Evolutionary conservation across 2,113 vertebrate genomes (phyloP).

Genomic region (Muntiacus reevesi): DNA sequence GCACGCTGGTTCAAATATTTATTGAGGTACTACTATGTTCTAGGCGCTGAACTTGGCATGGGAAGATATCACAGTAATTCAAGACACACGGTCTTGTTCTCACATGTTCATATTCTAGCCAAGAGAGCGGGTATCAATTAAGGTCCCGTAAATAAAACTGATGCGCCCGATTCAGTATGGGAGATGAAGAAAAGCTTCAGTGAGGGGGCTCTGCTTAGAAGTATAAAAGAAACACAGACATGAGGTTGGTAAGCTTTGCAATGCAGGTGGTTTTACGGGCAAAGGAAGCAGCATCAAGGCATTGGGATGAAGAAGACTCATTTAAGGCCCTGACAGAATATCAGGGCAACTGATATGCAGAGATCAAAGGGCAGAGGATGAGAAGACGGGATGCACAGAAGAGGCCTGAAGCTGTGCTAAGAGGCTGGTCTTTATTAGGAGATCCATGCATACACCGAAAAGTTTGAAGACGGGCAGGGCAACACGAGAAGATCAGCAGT

Average conservation of each 20-base stretch:
- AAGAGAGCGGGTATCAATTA: background rate
- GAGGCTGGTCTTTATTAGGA: background rate
- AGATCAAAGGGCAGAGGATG: background rate
- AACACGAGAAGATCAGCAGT: accelerated
- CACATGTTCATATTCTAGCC: background rate
- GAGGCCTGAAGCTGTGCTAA: background rate
- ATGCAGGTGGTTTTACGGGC: background rate
- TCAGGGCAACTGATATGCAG: background rate
- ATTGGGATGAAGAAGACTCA: background rate
- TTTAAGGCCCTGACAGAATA: background rate
- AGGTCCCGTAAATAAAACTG: background rate
- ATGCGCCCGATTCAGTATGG: background rate
- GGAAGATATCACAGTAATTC: background rate
- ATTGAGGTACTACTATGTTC: background rate
- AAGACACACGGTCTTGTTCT: background rate
- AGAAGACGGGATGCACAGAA: background rate
- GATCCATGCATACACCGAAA: background rate
- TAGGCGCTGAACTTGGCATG: background rate
- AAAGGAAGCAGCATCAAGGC: background rate
- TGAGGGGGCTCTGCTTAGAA: background rate
- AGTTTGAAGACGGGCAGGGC: background rate
- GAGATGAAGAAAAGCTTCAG: background rate
- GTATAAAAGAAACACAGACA: background rate
- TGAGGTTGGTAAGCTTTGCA: background rate
- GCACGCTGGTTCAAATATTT: background rate